These are phyloP conservation scores for Plusia festucae DNA, from an alignment of 2,888 invertebrate species.

Conservation along the genomic window DNA sequence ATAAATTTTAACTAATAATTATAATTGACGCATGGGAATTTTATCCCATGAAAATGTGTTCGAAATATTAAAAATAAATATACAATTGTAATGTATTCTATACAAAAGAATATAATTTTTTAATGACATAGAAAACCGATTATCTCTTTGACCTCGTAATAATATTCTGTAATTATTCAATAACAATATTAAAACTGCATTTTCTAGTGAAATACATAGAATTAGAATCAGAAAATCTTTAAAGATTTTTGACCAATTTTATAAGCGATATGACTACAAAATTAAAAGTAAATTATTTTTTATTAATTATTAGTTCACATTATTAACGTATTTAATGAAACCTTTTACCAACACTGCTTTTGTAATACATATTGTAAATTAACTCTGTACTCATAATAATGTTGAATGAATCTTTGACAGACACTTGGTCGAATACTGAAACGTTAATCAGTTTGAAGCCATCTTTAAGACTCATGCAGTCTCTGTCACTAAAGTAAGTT, in stretches of 20 bases:
- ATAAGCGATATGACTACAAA: conserved; percentile 35
- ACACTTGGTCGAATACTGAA: too few species aligned
- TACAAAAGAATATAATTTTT: conserved; percentile 36
- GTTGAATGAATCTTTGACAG: too few species aligned
- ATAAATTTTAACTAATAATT: conserved; percentile 42
- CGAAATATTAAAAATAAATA: conserved; percentile 56
- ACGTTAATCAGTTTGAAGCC: too few species aligned
- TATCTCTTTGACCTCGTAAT: conserved; percentile 23
- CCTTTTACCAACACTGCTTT: too few species aligned
- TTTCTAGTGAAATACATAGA: conserved; percentile 24
- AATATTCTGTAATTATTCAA: conserved; percentile 21
- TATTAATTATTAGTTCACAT: too few species aligned
- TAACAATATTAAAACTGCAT: conserved; percentile 15
- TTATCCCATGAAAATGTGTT: conserved; percentile 62
- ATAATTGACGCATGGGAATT: conserved; percentile 54
- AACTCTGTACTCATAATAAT: too few species aligned
- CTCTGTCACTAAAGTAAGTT: too few species aligned
- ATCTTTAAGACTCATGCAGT: too few species aligned
- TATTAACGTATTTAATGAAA: too few species aligned
- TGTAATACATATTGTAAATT: too few species aligned
- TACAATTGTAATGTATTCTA: conserved; percentile 57
- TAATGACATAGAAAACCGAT: conserved; percentile 18
- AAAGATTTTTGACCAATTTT: conserved; percentile 20
- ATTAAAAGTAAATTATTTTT: too few species aligned
- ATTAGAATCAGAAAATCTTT: conserved; percentile 16